Evolutionary conservation across 1,140 invertebrate genomes (phyloP).

Genomic region (Drosophila sechellia): DNA sequence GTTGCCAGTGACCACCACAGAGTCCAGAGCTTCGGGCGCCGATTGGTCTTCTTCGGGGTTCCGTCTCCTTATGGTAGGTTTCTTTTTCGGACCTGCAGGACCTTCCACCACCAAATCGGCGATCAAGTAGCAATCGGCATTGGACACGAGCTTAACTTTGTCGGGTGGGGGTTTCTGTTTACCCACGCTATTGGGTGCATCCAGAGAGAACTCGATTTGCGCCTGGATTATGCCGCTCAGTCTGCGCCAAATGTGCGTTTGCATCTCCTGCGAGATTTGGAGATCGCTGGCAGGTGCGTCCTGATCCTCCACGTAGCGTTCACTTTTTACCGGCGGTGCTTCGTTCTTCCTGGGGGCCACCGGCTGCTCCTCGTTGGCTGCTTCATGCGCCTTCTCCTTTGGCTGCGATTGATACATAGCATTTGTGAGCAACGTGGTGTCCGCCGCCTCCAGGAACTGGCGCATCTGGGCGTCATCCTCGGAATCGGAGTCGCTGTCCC

Average conservation of each 20-base stretch:
- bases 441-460: conserved; percentile 57
- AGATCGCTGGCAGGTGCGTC: conserved; percentile 25
- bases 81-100: conserved; percentile 29
- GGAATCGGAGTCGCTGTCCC: conserved; percentile 40
- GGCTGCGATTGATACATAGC: conserved; percentile 43
- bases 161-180: neutral
- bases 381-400: neutral
- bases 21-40: neutral
- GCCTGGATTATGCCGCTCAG: conserved; percentile 53
- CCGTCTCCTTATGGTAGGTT: conserved; percentile 43
- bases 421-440: conserved; percentile 59
- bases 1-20: conserved; percentile 39
- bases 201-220: conserved; percentile 48
- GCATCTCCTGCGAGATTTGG: conserved; percentile 59
- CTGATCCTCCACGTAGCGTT: conserved; percentile 52
- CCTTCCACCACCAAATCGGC: conserved; percentile 22
- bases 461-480: conserved; percentile 54
- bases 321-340: conserved; percentile 22
- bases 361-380: neutral
- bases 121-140: conserved; percentile 51
- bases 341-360: neutral
- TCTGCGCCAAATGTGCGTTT: conserved; percentile 57
- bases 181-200: too few relatives aligned
- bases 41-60: conserved; percentile 11
- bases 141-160: conserved; percentile 34